These are phyloP conservation scores for Apeltes quadracus DNA, from an alignment of 2,113 vertebrate species.

Conservation along the genomic window DNA sequence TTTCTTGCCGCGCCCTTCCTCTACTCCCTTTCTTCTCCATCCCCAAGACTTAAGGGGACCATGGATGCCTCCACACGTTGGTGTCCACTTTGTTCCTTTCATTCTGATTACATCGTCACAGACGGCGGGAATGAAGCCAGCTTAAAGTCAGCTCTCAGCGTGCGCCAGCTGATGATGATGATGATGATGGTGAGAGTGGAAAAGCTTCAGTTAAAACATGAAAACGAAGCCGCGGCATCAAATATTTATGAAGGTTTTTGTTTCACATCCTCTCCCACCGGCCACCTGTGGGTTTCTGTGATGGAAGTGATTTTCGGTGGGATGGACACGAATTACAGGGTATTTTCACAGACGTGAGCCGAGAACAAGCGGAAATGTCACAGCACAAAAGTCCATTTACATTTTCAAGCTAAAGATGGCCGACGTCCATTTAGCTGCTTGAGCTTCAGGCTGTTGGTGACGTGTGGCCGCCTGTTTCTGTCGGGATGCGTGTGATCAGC, in stretches of 20 bases:
- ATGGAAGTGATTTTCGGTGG: not conserved
- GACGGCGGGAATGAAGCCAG: not conserved
- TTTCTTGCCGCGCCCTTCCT: not conserved
- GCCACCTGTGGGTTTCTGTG: not conserved
- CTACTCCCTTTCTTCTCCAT: not conserved
- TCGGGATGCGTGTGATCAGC: not conserved
- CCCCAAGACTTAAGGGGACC: not conserved
- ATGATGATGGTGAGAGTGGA: not conserved
- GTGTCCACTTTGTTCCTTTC: not conserved
- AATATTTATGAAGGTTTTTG: not conserved
- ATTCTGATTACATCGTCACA: slow-evolving; percentile 4
- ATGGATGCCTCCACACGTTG: not conserved
- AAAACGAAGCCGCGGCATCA: not conserved
- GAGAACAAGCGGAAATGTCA: not conserved
- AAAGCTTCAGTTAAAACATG: not conserved
- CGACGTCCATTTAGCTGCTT: not conserved
- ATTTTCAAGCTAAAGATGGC: not conserved
- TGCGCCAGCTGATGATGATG: not conserved
- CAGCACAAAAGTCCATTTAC: not conserved
- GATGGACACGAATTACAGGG: not conserved
- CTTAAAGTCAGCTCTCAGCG: not conserved
- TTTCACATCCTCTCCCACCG: not conserved
- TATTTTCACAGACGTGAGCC: not conserved
- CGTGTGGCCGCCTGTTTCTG: not conserved
- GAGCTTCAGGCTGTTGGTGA: not conserved